phyloP scores from a whole-genome alignment of 2,113 vertebrate species.

The Rhadina sibilatrix region DNA sequence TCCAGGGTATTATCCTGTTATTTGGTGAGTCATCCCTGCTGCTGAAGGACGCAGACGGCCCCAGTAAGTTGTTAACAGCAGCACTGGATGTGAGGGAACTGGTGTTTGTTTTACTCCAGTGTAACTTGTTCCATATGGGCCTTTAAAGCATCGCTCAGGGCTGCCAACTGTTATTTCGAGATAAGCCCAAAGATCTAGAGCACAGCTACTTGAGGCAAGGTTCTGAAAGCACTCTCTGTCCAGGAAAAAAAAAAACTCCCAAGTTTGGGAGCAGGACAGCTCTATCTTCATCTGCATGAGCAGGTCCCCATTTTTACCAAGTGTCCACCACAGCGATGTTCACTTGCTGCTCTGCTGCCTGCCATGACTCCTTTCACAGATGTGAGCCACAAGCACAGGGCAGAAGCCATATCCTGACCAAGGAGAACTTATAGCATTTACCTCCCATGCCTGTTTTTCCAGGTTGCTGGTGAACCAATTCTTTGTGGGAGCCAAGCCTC shows the following conservation, averaged over 20 bases:
- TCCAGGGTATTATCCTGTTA: not conserved
- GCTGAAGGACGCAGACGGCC: not conserved
- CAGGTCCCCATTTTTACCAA: not conserved
- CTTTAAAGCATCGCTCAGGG: not conserved
- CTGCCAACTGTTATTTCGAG: not conserved
- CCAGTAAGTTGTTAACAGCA: conserved; percentile 19
- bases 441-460: not conserved
- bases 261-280: not conserved
- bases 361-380: not conserved
- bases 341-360: not conserved
- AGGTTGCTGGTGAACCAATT: not conserved
- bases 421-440: not conserved
- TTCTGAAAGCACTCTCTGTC: not conserved
- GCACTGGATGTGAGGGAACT: conserved; percentile 24
- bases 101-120: conserved; percentile 32
- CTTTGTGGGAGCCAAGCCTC: not conserved
- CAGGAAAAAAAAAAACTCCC: not conserved
- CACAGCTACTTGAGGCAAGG: not conserved
- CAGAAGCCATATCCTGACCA: not conserved
- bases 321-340: not conserved
- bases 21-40: not conserved
- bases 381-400: not conserved
- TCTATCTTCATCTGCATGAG: not conserved
- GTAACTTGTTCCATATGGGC: conserved; percentile 45
- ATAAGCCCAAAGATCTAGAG: conserved; percentile 11